Base-by-base conservation (phyloP, 1,140 invertebrate genomes). In the Adoxophyes honmai region DNA sequence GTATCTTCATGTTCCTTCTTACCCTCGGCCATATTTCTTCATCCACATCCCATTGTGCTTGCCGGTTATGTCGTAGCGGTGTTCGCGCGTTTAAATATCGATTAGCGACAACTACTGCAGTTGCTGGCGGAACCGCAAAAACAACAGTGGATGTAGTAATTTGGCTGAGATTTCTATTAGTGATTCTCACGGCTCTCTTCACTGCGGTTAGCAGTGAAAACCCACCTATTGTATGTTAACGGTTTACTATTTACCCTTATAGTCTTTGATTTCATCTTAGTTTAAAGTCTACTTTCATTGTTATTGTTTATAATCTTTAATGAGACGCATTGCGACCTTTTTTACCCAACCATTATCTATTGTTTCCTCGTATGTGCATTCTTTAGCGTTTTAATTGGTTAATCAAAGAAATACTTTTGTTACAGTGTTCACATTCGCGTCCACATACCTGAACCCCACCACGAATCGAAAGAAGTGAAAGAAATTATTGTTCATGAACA, bases 201-300 rank as follows among this genome's bases (percentile, higher is more conserved):
- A 72, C 71, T 74, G 75, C 67, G 76, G 72, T 86, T 77, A 85
- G 79, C 66, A 72, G 82, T 83, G 82, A 85, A 86, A 86, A 75
- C 70, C 61, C 34, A 61, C 53, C 64, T 64, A 84, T 86, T 86
- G 80, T 86, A 52, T 76, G 64, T 62, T 70, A 68, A 75, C 65
- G 35, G 66, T 51, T 63, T 56, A 52, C 33, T 52, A 52, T 52
- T 55, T 66, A 77, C 58, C 70, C 63, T 72, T 36, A 13, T 68
- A 63, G 55, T 64, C 35, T 70, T 64, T 60, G 66, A 75, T 82
- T 79, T 79, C 75, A 70, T 36, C 33, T 16, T 7, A 13, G 52
- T 34, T 10, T 34, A 9, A n/a, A 34, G 21, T 52, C 73, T 71
- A 39, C 13, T 64, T 59, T 64, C 60, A 69, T 66, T 73, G 63